Conservation (phyloP, 2,113 vertebrate species). For the Crotalus helleri region DNA sequence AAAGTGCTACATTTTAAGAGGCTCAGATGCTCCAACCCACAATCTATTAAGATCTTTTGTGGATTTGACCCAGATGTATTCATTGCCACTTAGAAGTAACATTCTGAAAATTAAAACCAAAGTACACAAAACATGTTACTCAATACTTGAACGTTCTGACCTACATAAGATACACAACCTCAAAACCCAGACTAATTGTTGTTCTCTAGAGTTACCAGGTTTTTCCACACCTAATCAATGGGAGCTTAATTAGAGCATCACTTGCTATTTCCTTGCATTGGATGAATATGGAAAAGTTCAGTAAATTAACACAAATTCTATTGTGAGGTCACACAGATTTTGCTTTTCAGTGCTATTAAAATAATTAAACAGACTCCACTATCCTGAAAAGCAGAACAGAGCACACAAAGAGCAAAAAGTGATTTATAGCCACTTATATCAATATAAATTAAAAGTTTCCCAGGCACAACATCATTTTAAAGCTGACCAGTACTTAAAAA, state of each 20-base stretch:
- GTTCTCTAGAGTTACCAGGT: not conserved
- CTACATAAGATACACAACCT: not conserved
- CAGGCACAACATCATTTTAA: not conserved
- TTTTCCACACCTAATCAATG: not conserved
- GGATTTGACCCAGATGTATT: not conserved
- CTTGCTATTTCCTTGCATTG: not conserved
- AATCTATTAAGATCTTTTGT: not conserved
- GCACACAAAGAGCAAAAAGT: not conserved
- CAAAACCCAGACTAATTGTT: not conserved
- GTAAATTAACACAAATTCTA: not conserved
- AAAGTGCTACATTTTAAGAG: not conserved
- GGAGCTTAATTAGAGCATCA: not conserved
- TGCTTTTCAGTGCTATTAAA: not conserved
- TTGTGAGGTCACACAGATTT: not conserved
- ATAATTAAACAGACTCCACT: not conserved
- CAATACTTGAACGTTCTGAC: not conserved
- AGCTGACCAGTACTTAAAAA: not conserved
- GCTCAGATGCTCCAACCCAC: not conserved
- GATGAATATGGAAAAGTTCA: conserved; percentile 6
- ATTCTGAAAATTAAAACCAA: not conserved
- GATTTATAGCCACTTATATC: not conserved
- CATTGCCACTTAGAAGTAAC: not conserved
- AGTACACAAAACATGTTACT: not conserved
- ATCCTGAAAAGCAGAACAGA: not conserved
- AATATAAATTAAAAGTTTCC: not conserved